Conservation (phyloP, 2,797 vertebrate genomes). For the Adelosebastes latens region DNA sequence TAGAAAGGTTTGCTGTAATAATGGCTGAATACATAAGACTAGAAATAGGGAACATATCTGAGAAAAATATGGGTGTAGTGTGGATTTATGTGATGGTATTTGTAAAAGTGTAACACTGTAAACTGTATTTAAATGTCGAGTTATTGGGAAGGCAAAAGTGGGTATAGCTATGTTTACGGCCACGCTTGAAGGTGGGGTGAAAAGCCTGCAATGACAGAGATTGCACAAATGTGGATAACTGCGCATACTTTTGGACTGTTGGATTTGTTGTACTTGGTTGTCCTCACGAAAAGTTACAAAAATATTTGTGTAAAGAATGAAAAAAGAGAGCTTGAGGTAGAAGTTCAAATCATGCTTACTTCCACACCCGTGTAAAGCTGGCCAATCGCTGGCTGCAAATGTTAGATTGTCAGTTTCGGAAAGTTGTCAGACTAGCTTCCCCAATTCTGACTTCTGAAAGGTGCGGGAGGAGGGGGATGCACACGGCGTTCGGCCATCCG, state of each 20-base stretch:
- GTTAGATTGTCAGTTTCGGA: background rate
- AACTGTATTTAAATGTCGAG: background rate
- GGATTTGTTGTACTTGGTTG: background rate
- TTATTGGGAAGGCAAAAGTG: background rate
- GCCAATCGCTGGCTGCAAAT: too few relatives aligned
- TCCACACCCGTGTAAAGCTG: too few relatives aligned
- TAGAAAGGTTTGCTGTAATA: background rate
- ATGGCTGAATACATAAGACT: background rate
- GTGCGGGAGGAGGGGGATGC: background rate
- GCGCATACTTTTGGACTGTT: background rate
- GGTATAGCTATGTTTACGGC: background rate
- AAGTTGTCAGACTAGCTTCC: background rate
- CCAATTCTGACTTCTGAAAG: background rate
- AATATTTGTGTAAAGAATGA: background rate
- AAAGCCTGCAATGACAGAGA: background rate
- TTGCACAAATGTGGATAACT: too few relatives aligned
- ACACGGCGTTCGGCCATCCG: background rate
- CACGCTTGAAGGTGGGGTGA: background rate
- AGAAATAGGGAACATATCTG: background rate
- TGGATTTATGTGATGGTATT: background rate
- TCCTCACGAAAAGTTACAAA: background rate
- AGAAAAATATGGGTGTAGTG: background rate
- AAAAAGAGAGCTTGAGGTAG: background rate
- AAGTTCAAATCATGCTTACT: background rate
- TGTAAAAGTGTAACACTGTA: background rate